Conservation (phyloP, 2,888 invertebrate genomes). For the Drosophila recens region DNA sequence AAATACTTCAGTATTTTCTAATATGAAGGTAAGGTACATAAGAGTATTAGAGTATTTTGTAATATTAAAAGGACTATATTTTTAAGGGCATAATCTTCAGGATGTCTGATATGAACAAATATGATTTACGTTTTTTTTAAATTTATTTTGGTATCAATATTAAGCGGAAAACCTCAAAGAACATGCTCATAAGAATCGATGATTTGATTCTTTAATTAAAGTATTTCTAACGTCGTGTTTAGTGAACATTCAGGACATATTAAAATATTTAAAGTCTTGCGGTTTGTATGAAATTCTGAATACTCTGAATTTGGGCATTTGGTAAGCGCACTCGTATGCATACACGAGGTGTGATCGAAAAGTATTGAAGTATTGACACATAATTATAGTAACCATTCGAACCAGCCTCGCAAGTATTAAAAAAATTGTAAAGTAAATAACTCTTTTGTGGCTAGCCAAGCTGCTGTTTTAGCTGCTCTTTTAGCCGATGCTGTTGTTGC, state of each 20-base stretch:
- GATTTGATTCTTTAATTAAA: not conserved
- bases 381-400: conserved; percentile 38
- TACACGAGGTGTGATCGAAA: conserved; percentile 41
- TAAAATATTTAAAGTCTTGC: not conserved
- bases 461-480: conserved; percentile 60
- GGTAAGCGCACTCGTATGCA: conserved; percentile 30
- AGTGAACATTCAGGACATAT: not conserved
- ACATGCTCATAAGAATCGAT: too few species aligned
- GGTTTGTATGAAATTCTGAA: not conserved
- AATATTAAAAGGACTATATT: not conserved
- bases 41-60: not conserved
- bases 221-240: not conserved
- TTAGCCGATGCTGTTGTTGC: conserved; percentile 20
- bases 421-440: conserved; percentile 68
- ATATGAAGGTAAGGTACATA: too few species aligned
- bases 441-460: conserved; percentile 57
- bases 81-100: not conserved
- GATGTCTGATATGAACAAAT: not conserved
- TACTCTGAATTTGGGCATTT: not conserved
- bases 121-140: too few species aligned
- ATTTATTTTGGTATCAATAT: too few species aligned
- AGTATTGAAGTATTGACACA: conserved; percentile 18
- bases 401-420: conserved; percentile 49
- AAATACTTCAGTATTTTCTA: too few species aligned
- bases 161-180: too few species aligned